Evolutionary conservation across 2,113 vertebrate species (phyloP).

Genomic region (Coracopsis vasa): DNA sequence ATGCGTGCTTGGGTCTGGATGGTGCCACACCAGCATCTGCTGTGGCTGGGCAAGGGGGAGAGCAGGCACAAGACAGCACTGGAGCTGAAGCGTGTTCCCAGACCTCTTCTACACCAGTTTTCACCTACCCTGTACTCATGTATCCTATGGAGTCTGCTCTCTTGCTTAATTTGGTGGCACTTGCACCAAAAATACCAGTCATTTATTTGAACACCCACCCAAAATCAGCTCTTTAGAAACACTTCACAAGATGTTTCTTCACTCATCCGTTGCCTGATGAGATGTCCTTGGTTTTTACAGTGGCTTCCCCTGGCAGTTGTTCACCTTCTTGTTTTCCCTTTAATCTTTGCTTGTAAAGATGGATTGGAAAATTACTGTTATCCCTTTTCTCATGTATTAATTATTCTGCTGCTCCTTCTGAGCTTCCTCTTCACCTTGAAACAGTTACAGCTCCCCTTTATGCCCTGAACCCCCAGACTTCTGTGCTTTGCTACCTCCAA

Average conservation of each 20-base stretch:
- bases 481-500: not conserved
- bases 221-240: not conserved
- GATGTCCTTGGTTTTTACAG: not conserved
- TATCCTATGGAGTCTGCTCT: not conserved
- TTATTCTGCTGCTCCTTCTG: not conserved
- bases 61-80: not conserved
- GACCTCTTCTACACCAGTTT: not conserved
- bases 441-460: not conserved
- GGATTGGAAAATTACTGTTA: not conserved
- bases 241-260: not conserved
- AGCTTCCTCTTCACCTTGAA: not conserved
- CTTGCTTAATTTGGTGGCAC: not conserved
- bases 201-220: not conserved
- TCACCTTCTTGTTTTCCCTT: not conserved
- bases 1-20: rapidly evolving
- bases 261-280: not conserved
- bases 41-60: rapidly evolving
- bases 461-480: not conserved
- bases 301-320: not conserved
- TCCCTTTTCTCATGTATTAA: not conserved
- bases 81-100: rapidly evolving
- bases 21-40: not conserved
- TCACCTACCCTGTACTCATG: rapidly evolving
- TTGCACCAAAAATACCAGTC: not conserved
- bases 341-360: not conserved